Conservation (phyloP, 2,797 vertebrate species). For the Helicolenus hilgendorfi region DNA sequence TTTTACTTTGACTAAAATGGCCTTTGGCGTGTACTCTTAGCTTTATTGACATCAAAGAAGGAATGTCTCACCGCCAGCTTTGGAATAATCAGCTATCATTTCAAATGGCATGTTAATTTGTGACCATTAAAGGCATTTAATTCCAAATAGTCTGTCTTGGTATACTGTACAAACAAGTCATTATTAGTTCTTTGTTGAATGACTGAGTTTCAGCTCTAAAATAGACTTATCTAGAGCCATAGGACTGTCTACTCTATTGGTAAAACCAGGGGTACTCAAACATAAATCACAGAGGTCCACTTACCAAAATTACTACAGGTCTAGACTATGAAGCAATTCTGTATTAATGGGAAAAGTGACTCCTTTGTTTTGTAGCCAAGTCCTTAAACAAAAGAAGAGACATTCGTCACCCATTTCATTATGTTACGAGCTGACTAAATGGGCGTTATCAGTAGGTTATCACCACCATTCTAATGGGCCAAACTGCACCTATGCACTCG, state of each 20-base stretch:
- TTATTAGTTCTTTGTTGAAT: conserved; percentile 21
- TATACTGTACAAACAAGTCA: conserved; percentile 36
- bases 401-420: not conserved
- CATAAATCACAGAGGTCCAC: not conserved
- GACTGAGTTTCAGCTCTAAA: not conserved
- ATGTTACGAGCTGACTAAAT: not conserved
- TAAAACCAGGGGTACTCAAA: not conserved
- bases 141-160: conserved; percentile 15
- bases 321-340: not conserved
- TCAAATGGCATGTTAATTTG: conserved; percentile 52
- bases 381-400: not conserved
- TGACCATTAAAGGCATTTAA: conserved; percentile 28
- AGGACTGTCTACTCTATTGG: not conserved
- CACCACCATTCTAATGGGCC: not conserved
- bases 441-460: not conserved
- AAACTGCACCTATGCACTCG: not conserved
- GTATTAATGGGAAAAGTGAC: not conserved
- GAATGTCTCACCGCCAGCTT: conserved; percentile 32
- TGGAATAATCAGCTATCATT: conserved; percentile 35
- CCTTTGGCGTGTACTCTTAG: conserved; percentile 45
- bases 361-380: not conserved
- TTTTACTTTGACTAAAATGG: conserved; percentile 50
- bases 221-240: not conserved
- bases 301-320: not conserved
- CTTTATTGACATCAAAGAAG: conserved; percentile 50